Base-by-base conservation (phyloP, 2,888 invertebrate species). In the Malthinus seriepunctatus region DNA sequence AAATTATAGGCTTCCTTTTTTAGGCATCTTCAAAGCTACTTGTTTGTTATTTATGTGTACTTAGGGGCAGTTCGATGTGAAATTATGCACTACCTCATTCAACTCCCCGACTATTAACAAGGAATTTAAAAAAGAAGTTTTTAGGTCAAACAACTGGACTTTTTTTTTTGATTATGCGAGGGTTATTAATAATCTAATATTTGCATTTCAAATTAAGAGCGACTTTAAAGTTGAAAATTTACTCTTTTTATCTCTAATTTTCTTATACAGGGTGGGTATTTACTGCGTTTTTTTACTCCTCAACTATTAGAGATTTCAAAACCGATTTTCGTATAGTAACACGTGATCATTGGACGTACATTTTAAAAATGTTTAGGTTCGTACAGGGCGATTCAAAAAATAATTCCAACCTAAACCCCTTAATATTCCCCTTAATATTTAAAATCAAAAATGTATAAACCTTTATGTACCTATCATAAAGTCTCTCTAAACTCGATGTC, bases 261-360 rank as follows among this genome's bases (percentile, higher is more conserved):
- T 9, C 12, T 45, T 35, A 45, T n/a, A 44, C 42, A 42, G 42
- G 39, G 49, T n/a, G n/a, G n/a, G n/a, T n/a, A n/a, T n/a, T n/a
- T n/a, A n/a, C n/a, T n/a, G n/a, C n/a, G n/a, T n/a, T n/a, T n/a
- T n/a, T n/a, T n/a, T n/a, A n/a, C n/a, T n/a, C n/a, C n/a, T n/a
- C n/a, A n/a, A n/a, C n/a, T n/a, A n/a, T n/a, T n/a, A n/a, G n/a
- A n/a, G n/a, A n/a, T n/a, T n/a, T n/a, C n/a, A n/a, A n/a, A n/a
- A n/a, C n/a, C n/a, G n/a, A n/a, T n/a, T n/a, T n/a, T n/a, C n/a
- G n/a, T n/a, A n/a, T n/a, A n/a, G n/a, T n/a, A n/a, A n/a, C n/a
- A n/a, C n/a, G n/a, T n/a, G n/a, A n/a, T n/a, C n/a, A n/a, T n/a
- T n/a, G n/a, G n/a, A n/a, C n/a, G n/a, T n/a, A n/a, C n/a, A n/a